Evolutionary conservation across 1,140 invertebrate species (phyloP).

Genomic region (Panagrolaimus sp.): DNA sequence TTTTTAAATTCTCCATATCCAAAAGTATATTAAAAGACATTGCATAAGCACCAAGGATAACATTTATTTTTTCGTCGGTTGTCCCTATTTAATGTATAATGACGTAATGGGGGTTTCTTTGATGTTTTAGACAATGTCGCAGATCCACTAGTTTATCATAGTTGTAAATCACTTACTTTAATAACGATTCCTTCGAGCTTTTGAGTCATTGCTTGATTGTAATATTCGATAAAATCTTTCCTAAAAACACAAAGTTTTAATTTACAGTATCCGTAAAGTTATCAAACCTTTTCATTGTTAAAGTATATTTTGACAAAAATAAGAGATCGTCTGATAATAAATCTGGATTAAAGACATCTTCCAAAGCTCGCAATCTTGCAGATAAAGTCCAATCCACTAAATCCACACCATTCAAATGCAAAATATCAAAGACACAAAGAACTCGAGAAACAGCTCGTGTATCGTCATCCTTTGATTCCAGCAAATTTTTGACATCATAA

Average conservation of each 20-base stretch:
- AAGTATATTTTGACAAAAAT: conserved; percentile 12
- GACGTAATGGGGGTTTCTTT: no score
- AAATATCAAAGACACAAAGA: conserved; percentile 33
- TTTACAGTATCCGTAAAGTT: neutral
- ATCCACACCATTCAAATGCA: conserved; percentile 25
- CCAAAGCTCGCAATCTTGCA: neutral
- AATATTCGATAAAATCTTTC: conserved; percentile 38
- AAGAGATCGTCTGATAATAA: neutral
- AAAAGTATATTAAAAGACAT: no score
- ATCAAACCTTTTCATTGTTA: neutral
- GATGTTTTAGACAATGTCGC: no score
- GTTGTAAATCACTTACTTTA: conserved; percentile 31
- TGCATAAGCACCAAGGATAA: no score
- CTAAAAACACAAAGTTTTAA: conserved; percentile 21
- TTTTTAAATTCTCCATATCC: no score
- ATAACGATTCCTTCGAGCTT: conserved; percentile 41
- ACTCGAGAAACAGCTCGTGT: conserved; percentile 22
- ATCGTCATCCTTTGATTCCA: conserved; percentile 34
- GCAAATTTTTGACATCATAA: conserved; percentile 40
- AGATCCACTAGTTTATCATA: no score
- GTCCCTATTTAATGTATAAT: no score
- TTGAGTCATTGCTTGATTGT: conserved; percentile 29
- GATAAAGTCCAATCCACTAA: conserved; percentile 20
- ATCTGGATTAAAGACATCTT: neutral
- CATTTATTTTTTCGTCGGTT: no score